Evolutionary conservation across 2,888 invertebrate species (phyloP).

Genomic region (Serrognathus titanus): DNA sequence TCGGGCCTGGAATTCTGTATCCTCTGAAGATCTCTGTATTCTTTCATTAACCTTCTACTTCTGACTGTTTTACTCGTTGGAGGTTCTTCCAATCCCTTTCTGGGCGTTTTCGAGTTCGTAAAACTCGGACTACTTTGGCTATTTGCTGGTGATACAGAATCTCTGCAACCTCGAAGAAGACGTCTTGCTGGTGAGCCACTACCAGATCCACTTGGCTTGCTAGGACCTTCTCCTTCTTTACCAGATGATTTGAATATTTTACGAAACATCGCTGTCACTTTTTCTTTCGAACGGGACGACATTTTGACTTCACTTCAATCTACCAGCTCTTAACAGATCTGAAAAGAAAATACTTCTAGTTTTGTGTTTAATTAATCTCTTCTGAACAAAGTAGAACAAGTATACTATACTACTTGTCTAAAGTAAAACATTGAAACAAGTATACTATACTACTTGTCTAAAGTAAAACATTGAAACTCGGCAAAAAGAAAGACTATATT

Average conservation of each 20-base stretch:
- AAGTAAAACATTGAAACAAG: too few species aligned
- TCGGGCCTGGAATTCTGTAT: constrained; percentile 66
- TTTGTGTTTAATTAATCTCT: too few species aligned
- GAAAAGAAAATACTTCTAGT: too few species aligned
- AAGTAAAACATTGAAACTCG: too few species aligned
- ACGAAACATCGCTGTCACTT: constrained; percentile 75
- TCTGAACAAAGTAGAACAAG: too few species aligned
- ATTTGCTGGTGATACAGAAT: constrained; percentile 44
- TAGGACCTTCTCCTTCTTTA: constrained; percentile 60
- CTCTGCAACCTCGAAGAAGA: constrained; percentile 42
- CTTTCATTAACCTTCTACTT: constrained; percentile 80
- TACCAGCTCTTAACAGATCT: too few species aligned
- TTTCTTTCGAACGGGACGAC: constrained; percentile 78
- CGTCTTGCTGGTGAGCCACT: constrained; percentile 46
- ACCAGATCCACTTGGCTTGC: constrained; percentile 50
- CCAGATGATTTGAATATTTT: constrained; percentile 73
- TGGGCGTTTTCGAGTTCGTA: constrained; percentile 27
- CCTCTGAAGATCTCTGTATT: constrained; percentile 71
- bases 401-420: too few species aligned
- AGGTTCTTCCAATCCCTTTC: constrained; percentile 42
- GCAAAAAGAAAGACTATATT: too few species aligned
- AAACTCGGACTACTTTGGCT: constrained; percentile 53
- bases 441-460: too few species aligned
- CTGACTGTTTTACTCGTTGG: constrained; percentile 64
- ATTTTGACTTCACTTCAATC: constrained; percentile 45